phyloP scores from a whole-genome alignment of 2,797 vertebrate species.

The Coracias cyanogaster region DNA sequence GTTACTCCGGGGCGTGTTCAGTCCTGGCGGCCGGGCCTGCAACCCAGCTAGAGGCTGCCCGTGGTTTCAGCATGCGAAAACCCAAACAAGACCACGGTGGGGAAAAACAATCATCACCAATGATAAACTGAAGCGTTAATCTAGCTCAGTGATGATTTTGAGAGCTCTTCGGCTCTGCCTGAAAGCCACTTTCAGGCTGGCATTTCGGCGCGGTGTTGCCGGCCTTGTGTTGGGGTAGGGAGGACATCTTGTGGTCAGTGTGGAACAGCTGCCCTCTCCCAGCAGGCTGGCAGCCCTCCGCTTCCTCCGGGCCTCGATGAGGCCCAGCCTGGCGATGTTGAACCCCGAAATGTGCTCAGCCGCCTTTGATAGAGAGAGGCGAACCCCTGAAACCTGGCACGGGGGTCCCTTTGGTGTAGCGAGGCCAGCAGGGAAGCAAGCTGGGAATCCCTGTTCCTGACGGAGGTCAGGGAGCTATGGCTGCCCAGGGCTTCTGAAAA shows the following conservation, averaged over 20 bases:
- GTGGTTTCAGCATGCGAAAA: background rate
- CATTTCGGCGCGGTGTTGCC: background rate
- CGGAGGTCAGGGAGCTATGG: accelerated
- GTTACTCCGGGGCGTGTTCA: accelerated
- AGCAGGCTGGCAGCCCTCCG: background rate
- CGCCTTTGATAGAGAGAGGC: background rate
- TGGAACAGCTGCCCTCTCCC: background rate
- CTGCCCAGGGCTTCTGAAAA: background rate
- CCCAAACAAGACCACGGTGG: accelerated
- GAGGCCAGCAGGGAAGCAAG: background rate
- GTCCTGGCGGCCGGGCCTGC: accelerated
- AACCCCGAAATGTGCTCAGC: accelerated
- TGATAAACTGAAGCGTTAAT: accelerated
- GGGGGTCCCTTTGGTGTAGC: accelerated
- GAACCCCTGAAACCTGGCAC: accelerated
- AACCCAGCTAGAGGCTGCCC: accelerated
- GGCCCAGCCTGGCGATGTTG: background rate
- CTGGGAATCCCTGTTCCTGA: background rate
- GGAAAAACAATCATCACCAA: accelerated
- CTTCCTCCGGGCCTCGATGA: background rate
- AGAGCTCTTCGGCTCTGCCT: accelerated
- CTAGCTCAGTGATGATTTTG: too few species aligned
- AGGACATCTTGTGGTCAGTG: slow-evolving; percentile 69
- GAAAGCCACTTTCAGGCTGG: too few species aligned
- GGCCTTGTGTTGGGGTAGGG: background rate